A percentile compares a stretch with the other conserved stretches of the same genome.
phyloP scores from a whole-genome alignment of 1,140 invertebrate species.

The Aphaenogaster ashmeadi region DNA sequence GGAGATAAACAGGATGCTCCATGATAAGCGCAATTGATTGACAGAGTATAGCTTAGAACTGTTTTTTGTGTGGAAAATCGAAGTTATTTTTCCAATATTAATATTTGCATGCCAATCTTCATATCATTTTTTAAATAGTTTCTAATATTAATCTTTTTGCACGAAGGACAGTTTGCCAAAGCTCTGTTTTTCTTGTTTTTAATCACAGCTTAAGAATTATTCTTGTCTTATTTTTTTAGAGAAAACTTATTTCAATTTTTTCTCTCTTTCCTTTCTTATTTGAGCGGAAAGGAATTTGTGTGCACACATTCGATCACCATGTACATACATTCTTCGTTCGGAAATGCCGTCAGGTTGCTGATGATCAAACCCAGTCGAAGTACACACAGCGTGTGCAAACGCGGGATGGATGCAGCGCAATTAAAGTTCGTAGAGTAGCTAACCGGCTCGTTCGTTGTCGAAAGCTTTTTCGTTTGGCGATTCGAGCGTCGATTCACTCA shows the following conservation, averaged over 20 bases:
- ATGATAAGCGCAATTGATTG: slow-evolving; percentile 4
- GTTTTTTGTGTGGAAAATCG: neutral
- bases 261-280: neutral
- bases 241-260: neutral
- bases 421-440: slow-evolving; percentile 63
- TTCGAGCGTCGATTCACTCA: slow-evolving; percentile 48
- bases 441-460: slow-evolving; percentile 51
- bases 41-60: neutral
- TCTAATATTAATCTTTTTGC: neutral
- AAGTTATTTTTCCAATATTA: neutral
- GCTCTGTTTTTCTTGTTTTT: neutral
- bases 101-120: neutral
- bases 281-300: neutral
- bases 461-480: slow-evolving; percentile 62
- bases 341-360: slow-evolving; percentile 24
- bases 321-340: neutral
- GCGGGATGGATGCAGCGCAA: slow-evolving; percentile 36
- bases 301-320: neutral
- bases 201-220: neutral
- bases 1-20: neutral
- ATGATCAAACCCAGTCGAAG: slow-evolving; percentile 39
- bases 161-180: neutral
- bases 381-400: slow-evolving; percentile 53
- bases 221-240: neutral
- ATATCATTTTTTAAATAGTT: slow-evolving; percentile 1